Base-by-base conservation (phyloP, 2,113 vertebrate genomes). In the Phycodurus eques region DNA sequence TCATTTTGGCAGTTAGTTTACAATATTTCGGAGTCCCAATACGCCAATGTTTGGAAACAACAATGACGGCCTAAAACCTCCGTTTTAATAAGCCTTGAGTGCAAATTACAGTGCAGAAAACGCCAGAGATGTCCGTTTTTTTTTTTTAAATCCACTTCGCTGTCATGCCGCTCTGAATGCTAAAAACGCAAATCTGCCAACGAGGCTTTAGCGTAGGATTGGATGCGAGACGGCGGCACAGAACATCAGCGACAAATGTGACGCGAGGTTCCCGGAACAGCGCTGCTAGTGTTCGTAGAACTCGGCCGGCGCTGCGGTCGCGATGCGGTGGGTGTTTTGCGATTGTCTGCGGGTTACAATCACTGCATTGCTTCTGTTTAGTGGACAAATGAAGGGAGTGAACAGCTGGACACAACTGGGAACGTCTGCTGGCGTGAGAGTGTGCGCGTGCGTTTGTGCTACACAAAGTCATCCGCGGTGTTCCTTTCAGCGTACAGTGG, bases 261-360 rank as follows among this genome's bases (percentile, higher is more conserved):
- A 85, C 74, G 79, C 82, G 87, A 91, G 73, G 79, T 84, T 85
- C 87, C 74, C 85, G 77, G 84, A 87, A 72, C 89, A 83, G 68
- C 7, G 13, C 70, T 8, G 35, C 67, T 47, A n/a, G 76, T 79
- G 63, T 65, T 46, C 44, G 63, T 42, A 15, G 8, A 56, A 63
- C 19, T 8, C 3, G 35, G 35, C 33, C 8, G 33, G 6, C 15
- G 49, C 15, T 51, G 49, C 15, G 5, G 17, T 8, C 14, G 31
- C 14, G 39, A 22, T n/a, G 31, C 39, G 62, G 42, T 22, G 63
- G 63, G 42, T 46, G 63, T 65, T 65, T 65, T 5, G 20, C 42
- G 42, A 65, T 14, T n/a, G 42, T 44, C 20, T 14, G n/a, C 20
- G 63, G 63, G 39, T 64, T 64, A 64, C 65, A 68, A 68, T 53